Percentiles rank a stretch among this genome's conserved stretches.
These are phyloP conservation scores for Drosophila falleni DNA, from an alignment of 2,888 invertebrate genomes.

Conservation along the genomic window DNA sequence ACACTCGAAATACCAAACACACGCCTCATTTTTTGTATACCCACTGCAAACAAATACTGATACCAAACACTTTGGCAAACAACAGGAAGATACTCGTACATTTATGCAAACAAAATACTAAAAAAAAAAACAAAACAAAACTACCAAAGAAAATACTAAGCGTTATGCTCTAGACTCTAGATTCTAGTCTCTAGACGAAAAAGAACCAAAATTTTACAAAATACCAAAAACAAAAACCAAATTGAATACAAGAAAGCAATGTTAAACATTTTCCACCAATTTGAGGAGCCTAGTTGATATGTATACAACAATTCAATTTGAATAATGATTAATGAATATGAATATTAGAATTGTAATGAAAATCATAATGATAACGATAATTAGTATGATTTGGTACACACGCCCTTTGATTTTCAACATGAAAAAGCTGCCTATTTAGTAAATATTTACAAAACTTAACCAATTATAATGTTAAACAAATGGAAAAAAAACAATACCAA, in stretches of 20 bases:
- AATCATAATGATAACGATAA: constrained; percentile 2
- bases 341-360: constrained; percentile 9
- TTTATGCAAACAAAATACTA: constrained; percentile 15
- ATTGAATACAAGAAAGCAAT: constrained; percentile 33
- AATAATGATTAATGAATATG: constrained; percentile 19
- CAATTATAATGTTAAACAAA: constrained; percentile 18
- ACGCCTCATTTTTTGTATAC: constrained; percentile 56
- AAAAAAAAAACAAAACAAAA: constrained; percentile 17
- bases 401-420: constrained; percentile 58
- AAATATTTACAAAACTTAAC: constrained; percentile 65
- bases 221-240: constrained; percentile 17
- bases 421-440: constrained; percentile 72
- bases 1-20: constrained; percentile 47
- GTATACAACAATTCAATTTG: constrained; percentile 39
- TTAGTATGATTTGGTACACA: constrained; percentile 50
- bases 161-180: constrained; percentile 65
- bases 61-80: constrained; percentile 27
- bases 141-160: constrained; percentile 46
- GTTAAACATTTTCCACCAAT: constrained; percentile 72
- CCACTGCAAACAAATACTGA: constrained; percentile 24
- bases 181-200: constrained; percentile 64
- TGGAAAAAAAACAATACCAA: background rate
- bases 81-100: constrained; percentile 29
- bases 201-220: constrained; percentile 79
- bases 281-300: constrained; percentile 58